Base-by-base conservation (phyloP, 2,797 vertebrate species). In the Xenentodon cancila region DNA sequence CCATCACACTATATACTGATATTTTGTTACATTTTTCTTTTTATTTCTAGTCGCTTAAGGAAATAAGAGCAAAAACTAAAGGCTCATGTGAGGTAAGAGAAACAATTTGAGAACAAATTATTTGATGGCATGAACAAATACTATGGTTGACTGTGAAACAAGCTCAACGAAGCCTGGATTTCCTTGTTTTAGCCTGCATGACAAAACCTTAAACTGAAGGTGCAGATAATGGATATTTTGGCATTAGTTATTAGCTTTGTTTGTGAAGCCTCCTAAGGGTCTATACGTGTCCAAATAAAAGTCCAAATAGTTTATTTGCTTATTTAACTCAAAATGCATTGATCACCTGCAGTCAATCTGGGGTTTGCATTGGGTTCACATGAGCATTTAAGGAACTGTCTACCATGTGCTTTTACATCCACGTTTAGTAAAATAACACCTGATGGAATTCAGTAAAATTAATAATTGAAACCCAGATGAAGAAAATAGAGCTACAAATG, bases 71-170 rank as follows among this genome's bases (percentile, higher is more conserved):
- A 1, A 84, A 77, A 20, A 83, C 77, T 51, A 94, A 82, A 84
- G 92, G 93, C 86, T 86, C 92, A 5, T 92, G 92, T 34, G 95
- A 96, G 95, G 97, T 98, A 87, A 79, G 82, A 56, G 37, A 19
- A 57, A 18, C 32, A 9, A 0, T 55, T 55, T 61, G 19, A 44
- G 32, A 52, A 20, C 15, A 37, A 34, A 0, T 12, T 3, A 3
- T 52, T 34, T 47, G n/a, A 20, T 34, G 9, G 3, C 11, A 37
- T 37, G n/a, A 18, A 46, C 7, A 45, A 19, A 46, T 18, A 47
- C 1, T 20, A 18, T 5, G 12, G 45, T 47, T 9, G 5, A 21
- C 1, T 47, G 5, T 47, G 1, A 20, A 20, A 19, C 18, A 47
- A 19, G n/a, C n/a, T 9, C 6, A 11, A 5, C 37, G 16, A 40